A percentile compares a stretch with the other conserved stretches of the same genome.
phyloP scores from a whole-genome alignment of 2,797 vertebrate genomes.

The Toxotes lorentzi region DNA sequence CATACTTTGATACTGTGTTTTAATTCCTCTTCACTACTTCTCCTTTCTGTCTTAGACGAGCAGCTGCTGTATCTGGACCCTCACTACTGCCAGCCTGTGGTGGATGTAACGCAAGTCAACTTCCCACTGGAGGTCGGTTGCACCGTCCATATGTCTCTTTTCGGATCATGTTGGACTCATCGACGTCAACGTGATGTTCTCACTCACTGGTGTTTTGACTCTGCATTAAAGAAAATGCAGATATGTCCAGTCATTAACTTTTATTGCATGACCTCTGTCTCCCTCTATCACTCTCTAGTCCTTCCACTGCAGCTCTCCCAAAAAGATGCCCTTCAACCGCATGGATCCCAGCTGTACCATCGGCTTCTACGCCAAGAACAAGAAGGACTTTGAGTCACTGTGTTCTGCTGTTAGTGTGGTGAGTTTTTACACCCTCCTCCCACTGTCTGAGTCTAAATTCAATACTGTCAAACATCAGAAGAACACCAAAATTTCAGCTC shows the following conservation, averaged over 20 bases:
- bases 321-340: constrained; percentile 92
- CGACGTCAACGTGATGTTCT: background rate
- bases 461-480: background rate
- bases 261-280: background rate
- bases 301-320: constrained; percentile 92
- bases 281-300: constrained; percentile 79
- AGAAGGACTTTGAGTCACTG: constrained; percentile 90
- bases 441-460: background rate
- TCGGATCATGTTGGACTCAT: background rate
- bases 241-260: background rate
- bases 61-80: constrained; percentile 95
- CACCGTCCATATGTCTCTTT: background rate
- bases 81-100: constrained; percentile 92
- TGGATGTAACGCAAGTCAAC: constrained; percentile 87
- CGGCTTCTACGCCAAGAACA: constrained; percentile 91
- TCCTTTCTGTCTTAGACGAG: constrained; percentile 85
- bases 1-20: background rate
- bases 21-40: constrained; percentile 29
- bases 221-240: background rate
- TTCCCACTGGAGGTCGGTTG: constrained; percentile 90
- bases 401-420: constrained; percentile 88
- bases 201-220: constrained; percentile 1
- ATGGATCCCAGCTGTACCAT: constrained; percentile 97
- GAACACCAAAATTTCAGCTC: background rate
- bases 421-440: constrained; percentile 59